Conservation (phyloP, 2,888 invertebrate species). For the Galeruca laticollis region DNA sequence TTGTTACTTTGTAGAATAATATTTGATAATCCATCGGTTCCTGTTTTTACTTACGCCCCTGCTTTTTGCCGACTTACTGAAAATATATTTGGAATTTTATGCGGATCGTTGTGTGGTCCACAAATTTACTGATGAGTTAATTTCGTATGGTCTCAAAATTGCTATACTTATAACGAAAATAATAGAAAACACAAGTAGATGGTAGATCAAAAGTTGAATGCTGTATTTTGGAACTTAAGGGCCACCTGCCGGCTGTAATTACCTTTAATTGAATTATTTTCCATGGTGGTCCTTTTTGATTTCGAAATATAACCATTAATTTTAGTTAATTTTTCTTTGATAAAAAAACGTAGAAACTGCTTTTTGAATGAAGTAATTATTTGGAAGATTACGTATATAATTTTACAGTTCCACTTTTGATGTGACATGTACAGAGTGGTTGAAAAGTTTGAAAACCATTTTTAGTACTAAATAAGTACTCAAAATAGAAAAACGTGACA, state of each 20-base stretch:
- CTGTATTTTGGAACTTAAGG: conserved; percentile 3
- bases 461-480: no score
- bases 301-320: conserved; percentile 38
- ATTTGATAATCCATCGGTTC: no score
- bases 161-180: conserved; percentile 54
- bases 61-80: not conserved
- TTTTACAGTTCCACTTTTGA: no score
- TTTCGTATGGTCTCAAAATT: conserved; percentile 54
- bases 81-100: conserved; percentile 21
- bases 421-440: no score
- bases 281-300: conserved; percentile 47
- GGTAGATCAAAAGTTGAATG: conserved; percentile 8
- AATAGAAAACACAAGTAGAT: conserved; percentile 53
- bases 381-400: not conserved
- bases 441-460: no score
- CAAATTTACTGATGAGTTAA: conserved; percentile 54
- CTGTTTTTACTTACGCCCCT: conserved; percentile 1
- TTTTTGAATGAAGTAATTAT: conserved; percentile 17
- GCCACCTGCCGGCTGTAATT: conserved; percentile 51
- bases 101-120: conserved; percentile 49
- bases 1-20: no score
- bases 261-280: conserved; percentile 38
- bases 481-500: no score
- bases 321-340: conserved; percentile 35
- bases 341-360: not conserved